phyloP scores from a whole-genome alignment of 2,113 vertebrate genomes.

The Thamnophis sirtalis region DNA sequence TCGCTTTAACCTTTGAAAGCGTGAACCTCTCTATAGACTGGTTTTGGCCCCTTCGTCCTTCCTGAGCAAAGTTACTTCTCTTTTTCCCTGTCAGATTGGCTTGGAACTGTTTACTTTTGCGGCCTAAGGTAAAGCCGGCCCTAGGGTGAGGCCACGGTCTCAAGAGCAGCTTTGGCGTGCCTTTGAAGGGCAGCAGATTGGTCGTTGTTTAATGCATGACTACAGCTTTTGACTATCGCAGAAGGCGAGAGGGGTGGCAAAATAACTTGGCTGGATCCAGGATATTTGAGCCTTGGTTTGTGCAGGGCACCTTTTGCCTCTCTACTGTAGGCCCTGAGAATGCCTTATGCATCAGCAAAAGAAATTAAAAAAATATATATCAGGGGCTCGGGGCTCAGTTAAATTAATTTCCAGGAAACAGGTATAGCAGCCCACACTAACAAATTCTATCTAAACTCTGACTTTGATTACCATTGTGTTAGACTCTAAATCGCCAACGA shows the following conservation, averaged over 20 bases:
- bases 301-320: background rate
- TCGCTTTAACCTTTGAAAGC: background rate
- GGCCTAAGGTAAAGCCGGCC: background rate
- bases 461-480: background rate
- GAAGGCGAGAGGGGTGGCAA: background rate
- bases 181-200: background rate
- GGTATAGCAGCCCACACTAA: background rate
- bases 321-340: background rate
- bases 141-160: background rate
- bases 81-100: background rate
- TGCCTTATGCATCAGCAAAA: background rate
- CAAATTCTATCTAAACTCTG: background rate
- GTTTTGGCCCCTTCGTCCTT: background rate
- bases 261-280: background rate
- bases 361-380: background rate
- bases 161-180: background rate
- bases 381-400: background rate
- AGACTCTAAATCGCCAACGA: background rate
- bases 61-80: background rate
- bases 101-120: background rate
- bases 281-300: background rate
- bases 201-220: background rate
- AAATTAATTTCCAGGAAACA: background rate
- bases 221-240: background rate
- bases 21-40: background rate